These are phyloP conservation scores for Menidia menidia DNA, from an alignment of 2,797 vertebrate species.

Conservation along the genomic window DNA sequence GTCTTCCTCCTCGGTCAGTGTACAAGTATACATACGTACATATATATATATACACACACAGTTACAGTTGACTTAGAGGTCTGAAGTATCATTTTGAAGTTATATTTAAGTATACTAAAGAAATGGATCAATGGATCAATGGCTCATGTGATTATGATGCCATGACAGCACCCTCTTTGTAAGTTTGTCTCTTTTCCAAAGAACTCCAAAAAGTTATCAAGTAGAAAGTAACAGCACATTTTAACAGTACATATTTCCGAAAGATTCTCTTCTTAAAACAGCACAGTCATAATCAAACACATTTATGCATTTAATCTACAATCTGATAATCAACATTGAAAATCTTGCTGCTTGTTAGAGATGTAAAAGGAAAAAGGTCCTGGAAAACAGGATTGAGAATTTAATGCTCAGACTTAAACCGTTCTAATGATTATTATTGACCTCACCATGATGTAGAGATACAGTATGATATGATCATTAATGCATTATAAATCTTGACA, in stretches of 20 bases:
- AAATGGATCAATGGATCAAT: too few relatives aligned
- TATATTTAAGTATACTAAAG: conserved; percentile 22
- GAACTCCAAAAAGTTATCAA: not conserved
- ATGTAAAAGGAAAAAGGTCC: not conserved
- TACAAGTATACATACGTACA: not conserved
- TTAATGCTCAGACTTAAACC: not conserved
- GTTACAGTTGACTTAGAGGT: conserved; percentile 44
- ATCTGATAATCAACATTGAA: not conserved
- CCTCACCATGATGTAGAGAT: too few relatives aligned
- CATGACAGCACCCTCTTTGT: conserved; percentile 9
- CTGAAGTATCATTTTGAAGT: conserved; percentile 18
- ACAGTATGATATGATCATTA: too few relatives aligned
- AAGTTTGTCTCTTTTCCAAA: conserved; percentile 2
- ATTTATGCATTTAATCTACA: not conserved
- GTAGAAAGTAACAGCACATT: not conserved
- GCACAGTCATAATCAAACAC: not conserved
- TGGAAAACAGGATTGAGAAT: not conserved
- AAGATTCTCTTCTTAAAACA: not conserved
- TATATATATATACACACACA: too few relatives aligned
- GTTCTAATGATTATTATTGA: too few relatives aligned
- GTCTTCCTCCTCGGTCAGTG: conserved; percentile 8
- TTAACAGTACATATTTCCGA: not conserved
- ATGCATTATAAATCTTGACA: too few relatives aligned
- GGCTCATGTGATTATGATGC: conserved; percentile 17
- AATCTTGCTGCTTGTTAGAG: not conserved